Evolutionary conservation across 2,797 vertebrate genomes (phyloP), one percentile per base, ranked within the genome.

Genomic region (Mus minutoides): DNA sequence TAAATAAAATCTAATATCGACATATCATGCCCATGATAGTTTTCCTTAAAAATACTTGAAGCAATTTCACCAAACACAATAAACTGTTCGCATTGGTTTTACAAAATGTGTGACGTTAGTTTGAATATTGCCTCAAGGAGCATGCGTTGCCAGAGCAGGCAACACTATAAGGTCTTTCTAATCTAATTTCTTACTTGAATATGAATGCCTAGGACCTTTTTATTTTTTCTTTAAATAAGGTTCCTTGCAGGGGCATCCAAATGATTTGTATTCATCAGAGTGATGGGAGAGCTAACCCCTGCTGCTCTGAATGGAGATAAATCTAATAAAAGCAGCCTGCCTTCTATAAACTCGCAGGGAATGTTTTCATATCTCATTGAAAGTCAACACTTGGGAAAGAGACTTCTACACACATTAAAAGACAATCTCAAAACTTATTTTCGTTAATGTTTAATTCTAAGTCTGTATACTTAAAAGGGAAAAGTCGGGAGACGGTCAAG

Each of bases 241-340:
- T 46, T 92, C 40, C 90, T 94, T 58, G 12, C 84, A 62, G 58
- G 95, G 80, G 49, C 46, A 62, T 90, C 76, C 67, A 88, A 88
- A 40, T 73, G 93, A 67, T 97, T 88, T 80, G 67, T n/a, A 62
- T 73, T 94, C n/a, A 62, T 93, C 85, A 97, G 3, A 78, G 80
- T 78, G 92, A 82, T 73, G 40, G 40, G 77, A 89, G 43, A 95
- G 67, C 80, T 80, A 90, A 96, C 75, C 60, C 80, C 73, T 75
- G 49, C 85, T 62, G 85, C 2, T 13, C 82, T 6, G 1, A 86
- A 64, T 56, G 3, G 16, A 62, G 31, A 31, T 31, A 88, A 92
- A 82, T 78, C 85, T 94, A 94, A 97, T 88, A 90, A 88, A 94
- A 93, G 52, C 76, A 89, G 79, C 79, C 85, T 90, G 67, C 88